Conservation (phyloP, 2,113 vertebrate species). For the Nibea coibor region DNA sequence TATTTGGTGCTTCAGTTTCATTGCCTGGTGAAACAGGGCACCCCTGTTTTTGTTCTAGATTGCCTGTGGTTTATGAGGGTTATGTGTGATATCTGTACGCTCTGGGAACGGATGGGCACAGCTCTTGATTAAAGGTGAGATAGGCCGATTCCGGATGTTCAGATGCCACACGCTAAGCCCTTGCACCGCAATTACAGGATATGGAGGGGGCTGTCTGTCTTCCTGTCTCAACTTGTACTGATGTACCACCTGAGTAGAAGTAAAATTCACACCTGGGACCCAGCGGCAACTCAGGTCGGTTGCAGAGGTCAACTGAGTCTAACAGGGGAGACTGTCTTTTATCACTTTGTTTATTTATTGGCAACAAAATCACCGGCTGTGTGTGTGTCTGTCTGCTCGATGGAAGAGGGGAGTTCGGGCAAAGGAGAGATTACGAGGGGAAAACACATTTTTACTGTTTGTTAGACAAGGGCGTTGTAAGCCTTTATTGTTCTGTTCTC, state of each 20-base stretch:
- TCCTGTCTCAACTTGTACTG: constrained; percentile 69
- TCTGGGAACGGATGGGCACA: not conserved
- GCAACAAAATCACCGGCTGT: constrained; percentile 18
- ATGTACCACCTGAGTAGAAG: constrained; percentile 56
- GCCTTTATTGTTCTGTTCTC: constrained; percentile 22
- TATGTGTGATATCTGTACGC: constrained; percentile 37
- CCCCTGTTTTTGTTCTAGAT: constrained; percentile 7
- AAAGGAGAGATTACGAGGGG: not conserved
- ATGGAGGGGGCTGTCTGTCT: constrained; percentile 29
- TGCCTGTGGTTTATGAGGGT: constrained; percentile 46
- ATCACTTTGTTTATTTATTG: constrained; percentile 44
- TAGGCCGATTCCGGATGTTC: constrained; percentile 45
- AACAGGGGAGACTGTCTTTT: constrained; percentile 7
- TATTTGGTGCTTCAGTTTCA: constrained; percentile 41
- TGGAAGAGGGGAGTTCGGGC: not conserved
- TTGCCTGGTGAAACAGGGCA: constrained; percentile 1
- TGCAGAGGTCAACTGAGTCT: constrained; percentile 23
- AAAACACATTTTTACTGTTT: constrained; percentile 28
- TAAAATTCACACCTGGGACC: constrained; percentile 70
- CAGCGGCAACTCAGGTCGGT: constrained; percentile 45
- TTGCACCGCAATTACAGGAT: constrained; percentile 58
- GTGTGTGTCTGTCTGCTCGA: not conserved
- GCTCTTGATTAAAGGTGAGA: constrained; percentile 59
- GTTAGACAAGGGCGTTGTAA: constrained; percentile 24
- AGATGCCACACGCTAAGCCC: constrained; percentile 38